phyloP scores from a whole-genome alignment of 2,113 vertebrate species.

The Spheniscus mendiculus region DNA sequence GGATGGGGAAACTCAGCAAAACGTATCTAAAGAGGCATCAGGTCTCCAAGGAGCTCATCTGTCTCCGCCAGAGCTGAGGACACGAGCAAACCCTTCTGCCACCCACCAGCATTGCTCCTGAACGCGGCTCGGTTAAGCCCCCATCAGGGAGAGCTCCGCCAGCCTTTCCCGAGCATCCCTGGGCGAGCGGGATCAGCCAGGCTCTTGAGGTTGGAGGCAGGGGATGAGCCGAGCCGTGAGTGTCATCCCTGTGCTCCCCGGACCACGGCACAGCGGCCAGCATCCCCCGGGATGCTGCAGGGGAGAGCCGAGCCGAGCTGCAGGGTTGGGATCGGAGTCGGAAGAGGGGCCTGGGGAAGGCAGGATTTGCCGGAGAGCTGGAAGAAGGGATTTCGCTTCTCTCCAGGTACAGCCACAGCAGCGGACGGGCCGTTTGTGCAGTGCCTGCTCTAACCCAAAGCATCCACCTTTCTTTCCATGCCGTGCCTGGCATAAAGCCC shows the following conservation, averaged over 20 bases:
- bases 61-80: neutral
- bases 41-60: neutral
- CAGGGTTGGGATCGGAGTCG: fast-evolving
- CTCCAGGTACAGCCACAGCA: neutral
- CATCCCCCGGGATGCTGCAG: neutral
- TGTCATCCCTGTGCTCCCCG: fast-evolving
- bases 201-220: neutral
- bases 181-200: fast-evolving
- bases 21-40: neutral
- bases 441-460: neutral
- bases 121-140: fast-evolving
- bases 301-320: neutral
- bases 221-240: neutral
- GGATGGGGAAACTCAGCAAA: neutral
- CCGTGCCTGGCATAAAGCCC: neutral
- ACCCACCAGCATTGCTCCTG: neutral
- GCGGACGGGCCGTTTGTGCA: fast-evolving
- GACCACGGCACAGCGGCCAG: too few relatives aligned
- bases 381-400: neutral
- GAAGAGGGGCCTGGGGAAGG: neutral
- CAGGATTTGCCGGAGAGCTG: neutral
- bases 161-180: neutral
- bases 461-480: neutral
- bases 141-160: fast-evolving
- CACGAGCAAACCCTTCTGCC: neutral